Base-by-base conservation (phyloP, 2,888 invertebrate genomes). In the Phyto melanocephala region DNA sequence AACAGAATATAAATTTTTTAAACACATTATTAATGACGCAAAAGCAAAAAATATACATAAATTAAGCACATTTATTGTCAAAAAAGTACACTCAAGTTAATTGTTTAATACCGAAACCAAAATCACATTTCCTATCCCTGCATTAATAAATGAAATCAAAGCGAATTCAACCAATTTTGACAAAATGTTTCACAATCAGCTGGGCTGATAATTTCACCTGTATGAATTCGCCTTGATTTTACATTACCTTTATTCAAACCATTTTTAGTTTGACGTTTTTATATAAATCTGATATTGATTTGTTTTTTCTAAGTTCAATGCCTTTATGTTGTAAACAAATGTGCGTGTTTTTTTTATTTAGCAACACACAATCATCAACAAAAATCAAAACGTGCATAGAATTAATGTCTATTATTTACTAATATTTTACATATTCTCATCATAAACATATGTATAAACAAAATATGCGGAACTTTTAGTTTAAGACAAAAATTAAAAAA, bases 331-430 rank as follows among this genome's bases (percentile, higher is more conserved):
- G 54, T 13, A 13, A 45, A 58, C n/a, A 35, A 52, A 45, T 17
- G n/a, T 45, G 17, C 2, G 15, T 15, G 45, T 15, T 15, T 45
- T 45, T 50, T 20, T 11, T 11, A 11, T 0, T 17, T n/a, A 54
- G 28, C 10, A 8, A 45, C 7, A n/a, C 6, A 54, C 2, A 24
- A 28, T 10, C n/a, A 45, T n/a, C 28, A 28, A 56, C 47, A 37
- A n/a, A 50, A 52, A 71, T 63, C 28, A 37, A 78, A 63, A 71
- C 78, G 78, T 78, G 78, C 45, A 45, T 63, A 13, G 77, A 62
- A 58, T 42, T 8, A 42, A 52, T 50, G 8, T 17, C 17, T 40
- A n/a, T 45, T 45, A 17, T 7, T 4, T 45, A 15, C 10, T 47
- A 15, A 20, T 13, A 71, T 15, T 40, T 60, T 50, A 50, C 3